Evolutionary conservation across 2,797 vertebrate genomes (phyloP).

Genomic region (Rhinichthys osculus): DNA sequence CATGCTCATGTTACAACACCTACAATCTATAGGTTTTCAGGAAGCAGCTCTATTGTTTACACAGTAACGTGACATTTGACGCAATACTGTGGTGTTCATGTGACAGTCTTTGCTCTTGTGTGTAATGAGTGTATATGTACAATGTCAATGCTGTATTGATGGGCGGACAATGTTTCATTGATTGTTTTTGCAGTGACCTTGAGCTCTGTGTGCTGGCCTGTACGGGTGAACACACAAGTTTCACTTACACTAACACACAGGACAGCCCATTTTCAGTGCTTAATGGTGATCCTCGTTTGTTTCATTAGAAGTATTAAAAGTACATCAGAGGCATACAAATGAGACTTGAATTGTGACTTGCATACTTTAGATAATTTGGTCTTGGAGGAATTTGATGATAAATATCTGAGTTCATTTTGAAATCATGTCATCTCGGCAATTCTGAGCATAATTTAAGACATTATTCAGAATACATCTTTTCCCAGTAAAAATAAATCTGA

Average conservation of each 20-base stretch:
- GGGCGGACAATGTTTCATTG: conserved; percentile 17
- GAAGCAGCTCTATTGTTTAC: conserved; percentile 2
- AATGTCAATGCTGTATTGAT: conserved; percentile 42
- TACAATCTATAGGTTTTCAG: conserved; percentile 32
- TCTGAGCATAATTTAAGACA: neutral
- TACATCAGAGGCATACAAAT: neutral
- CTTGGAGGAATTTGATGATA: neutral
- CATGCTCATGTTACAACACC: neutral
- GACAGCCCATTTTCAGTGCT: neutral
- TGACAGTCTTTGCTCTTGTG: conserved; percentile 1
- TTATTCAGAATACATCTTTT: neutral
- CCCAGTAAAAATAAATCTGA: neutral
- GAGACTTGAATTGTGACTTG: neutral
- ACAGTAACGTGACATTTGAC: conserved; percentile 9
- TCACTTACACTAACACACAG: conserved; percentile 14
- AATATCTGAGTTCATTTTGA: neutral
- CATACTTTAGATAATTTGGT: neutral
- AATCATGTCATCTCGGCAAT: neutral
- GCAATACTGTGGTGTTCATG: neutral
- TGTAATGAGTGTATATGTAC: conserved; percentile 27
- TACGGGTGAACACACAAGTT: neutral
- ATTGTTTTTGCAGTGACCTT: conserved; percentile 46
- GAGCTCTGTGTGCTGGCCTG: neutral
- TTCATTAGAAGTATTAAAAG: neutral
- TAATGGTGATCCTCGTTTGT: neutral